Conservation (phyloP, 35 echinoderm and acorn worm species). For the Chiridota heheva region DNA sequence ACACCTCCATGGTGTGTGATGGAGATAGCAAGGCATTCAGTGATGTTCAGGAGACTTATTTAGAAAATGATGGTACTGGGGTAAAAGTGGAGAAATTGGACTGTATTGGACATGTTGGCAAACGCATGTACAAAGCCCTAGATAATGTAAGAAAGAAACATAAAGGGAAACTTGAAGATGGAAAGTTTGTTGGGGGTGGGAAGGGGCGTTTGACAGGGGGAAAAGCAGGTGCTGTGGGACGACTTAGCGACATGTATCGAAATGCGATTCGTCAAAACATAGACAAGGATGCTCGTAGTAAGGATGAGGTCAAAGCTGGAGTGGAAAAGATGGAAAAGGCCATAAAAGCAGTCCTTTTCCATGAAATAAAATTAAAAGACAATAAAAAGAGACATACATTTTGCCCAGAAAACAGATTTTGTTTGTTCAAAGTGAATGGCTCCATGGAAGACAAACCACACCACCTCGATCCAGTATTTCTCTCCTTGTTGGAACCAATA, state of each 20-base stretch:
- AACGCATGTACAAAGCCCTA: conserved; percentile 14
- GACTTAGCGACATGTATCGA: conserved; percentile 30
- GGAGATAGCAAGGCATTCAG: conserved; percentile 30
- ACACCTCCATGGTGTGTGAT: conserved; percentile 35
- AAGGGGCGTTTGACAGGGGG: conserved; percentile 38
- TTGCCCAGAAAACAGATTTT: conserved; percentile 3
- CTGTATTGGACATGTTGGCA: conserved; percentile 46
- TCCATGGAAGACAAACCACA: conserved; percentile 19
- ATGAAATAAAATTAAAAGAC: conserved; percentile 5
- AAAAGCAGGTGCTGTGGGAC: conserved; percentile 6
- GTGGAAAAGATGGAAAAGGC: conserved; percentile 1
- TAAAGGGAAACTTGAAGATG: conserved; percentile 31
- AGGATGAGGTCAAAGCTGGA: background rate
- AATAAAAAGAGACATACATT: conserved; percentile 2
- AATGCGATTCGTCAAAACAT: conserved; percentile 55
- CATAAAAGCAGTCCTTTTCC: conserved; percentile 22
- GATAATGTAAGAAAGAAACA: conserved; percentile 22
- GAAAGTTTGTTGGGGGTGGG: conserved; percentile 17
- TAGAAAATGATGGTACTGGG: background rate
- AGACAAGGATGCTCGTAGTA: background rate
- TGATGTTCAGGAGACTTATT: conserved; percentile 19
- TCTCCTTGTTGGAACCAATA: background rate
- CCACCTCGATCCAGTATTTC: conserved; percentile 16
- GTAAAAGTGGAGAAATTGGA: conserved; percentile 35
- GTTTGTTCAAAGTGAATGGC: conserved; percentile 16